Evolutionary conservation across 2,888 invertebrate species (phyloP).

Genomic region (Sympetrum striolatum): DNA sequence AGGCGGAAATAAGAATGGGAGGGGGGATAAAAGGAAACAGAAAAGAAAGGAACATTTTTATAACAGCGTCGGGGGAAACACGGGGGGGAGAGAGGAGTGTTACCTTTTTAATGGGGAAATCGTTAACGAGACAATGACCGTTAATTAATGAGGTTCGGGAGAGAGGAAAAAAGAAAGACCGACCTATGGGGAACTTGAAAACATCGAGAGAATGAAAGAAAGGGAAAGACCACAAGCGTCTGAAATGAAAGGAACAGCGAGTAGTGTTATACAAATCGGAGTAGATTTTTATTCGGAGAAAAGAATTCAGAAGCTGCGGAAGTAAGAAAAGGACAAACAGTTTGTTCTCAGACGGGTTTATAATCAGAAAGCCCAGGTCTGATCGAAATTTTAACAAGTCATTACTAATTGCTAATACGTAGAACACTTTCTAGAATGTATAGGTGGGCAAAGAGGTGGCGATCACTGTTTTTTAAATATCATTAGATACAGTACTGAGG

Average conservation of each 20-base stretch:
- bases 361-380: no score
- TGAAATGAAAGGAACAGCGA: neutral
- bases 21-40: neutral
- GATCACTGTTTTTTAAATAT: neutral
- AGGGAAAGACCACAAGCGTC: neutral
- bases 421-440: no score
- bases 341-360: no score
- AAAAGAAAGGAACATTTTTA: neutral
- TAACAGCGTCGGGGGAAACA: neutral
- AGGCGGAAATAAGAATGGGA: constrained; percentile 28
- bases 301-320: neutral
- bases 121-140: constrained; percentile 30
- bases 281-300: neutral
- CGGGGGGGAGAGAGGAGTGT: neutral
- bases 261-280: neutral
- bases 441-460: no score
- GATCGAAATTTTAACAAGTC: no score
- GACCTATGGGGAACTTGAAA: neutral
- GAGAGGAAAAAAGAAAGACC: neutral
- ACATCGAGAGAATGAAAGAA: neutral
- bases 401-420: no score
- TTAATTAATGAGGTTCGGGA: constrained; percentile 28
- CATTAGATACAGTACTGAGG: neutral
- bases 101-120: neutral
- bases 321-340: no score